These are phyloP conservation scores for Pygoscelis antarcticus DNA, from an alignment of 2,113 vertebrate species.

Conservation along the genomic window DNA sequence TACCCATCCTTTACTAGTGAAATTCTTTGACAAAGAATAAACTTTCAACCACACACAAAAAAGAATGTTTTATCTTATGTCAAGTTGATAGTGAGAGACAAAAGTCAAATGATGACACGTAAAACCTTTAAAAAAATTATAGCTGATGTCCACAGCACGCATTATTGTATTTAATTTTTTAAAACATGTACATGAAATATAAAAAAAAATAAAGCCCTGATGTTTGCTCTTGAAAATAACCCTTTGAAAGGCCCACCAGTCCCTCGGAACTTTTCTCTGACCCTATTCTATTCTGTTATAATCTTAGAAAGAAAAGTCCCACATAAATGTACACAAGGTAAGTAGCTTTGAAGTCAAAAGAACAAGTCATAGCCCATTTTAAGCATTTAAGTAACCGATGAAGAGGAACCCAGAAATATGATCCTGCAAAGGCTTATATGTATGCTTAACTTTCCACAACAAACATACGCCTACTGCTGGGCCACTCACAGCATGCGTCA, in stretches of 20 bases:
- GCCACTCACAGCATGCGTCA: background rate
- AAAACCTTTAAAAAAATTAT: background rate
- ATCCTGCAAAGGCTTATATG: background rate
- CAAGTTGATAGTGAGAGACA: background rate
- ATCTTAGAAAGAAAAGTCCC: background rate
- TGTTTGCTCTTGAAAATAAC: background rate
- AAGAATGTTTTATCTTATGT: background rate
- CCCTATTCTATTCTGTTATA: background rate
- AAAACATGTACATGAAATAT: rapidly evolving
- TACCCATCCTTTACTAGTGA: background rate
- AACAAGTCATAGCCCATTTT: background rate
- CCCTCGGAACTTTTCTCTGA: background rate
- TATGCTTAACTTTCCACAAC: background rate
- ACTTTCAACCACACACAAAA: background rate
- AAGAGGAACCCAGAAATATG: background rate
- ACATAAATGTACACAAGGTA: background rate
- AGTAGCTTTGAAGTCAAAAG: background rate
- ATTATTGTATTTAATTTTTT: background rate
- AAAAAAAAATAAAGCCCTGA: background rate
- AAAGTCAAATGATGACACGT: background rate
- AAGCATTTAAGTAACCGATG: background rate
- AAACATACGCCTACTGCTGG: background rate
- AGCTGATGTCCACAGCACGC: background rate
- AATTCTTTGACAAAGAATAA: background rate
- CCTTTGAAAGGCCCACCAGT: background rate